Evolutionary conservation across 2,113 vertebrate genomes (phyloP).

Genomic region (Emberiza fucata): DNA sequence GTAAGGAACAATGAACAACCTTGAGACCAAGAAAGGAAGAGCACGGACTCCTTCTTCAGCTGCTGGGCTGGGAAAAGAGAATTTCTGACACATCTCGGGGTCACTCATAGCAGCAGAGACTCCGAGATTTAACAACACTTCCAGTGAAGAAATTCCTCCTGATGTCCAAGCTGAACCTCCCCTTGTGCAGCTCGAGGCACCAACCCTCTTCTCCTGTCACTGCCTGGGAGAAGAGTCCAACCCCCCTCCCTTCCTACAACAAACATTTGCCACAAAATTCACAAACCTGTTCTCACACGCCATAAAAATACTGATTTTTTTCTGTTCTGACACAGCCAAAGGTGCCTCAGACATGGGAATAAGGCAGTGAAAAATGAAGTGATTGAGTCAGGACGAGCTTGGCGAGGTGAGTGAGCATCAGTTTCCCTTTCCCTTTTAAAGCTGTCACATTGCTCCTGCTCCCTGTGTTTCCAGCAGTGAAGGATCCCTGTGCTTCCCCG

Average conservation of each 20-base stretch:
- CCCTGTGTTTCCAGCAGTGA: constrained; percentile 8
- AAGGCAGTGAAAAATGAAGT: constrained; percentile 40
- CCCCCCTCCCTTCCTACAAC: not conserved
- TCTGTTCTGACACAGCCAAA: not conserved
- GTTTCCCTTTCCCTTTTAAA: constrained; percentile 24
- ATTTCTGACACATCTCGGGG: too few species aligned
- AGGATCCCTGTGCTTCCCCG: constrained; percentile 33
- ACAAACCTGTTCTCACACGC: not conserved
- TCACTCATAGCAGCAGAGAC: too few species aligned
- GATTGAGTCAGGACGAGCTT: constrained; percentile 21
- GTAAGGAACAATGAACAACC: too few species aligned
- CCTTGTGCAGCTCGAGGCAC: not conserved
- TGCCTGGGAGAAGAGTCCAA: not conserved
- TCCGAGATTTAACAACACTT: too few species aligned
- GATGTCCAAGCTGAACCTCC: not conserved
- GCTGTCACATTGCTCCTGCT: constrained; percentile 20
- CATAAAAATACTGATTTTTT: not conserved
- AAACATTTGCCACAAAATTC: not conserved
- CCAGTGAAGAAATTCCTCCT: not conserved
- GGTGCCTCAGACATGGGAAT: constrained; percentile 17
- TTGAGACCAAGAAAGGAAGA: too few species aligned
- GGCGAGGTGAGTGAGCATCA: constrained; percentile 25
- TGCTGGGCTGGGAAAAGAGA: too few species aligned
- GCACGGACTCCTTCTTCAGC: too few species aligned
- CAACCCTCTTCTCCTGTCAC: not conserved